phyloP scores from a whole-genome alignment of 2,113 vertebrate species.

The Otus sunia region DNA sequence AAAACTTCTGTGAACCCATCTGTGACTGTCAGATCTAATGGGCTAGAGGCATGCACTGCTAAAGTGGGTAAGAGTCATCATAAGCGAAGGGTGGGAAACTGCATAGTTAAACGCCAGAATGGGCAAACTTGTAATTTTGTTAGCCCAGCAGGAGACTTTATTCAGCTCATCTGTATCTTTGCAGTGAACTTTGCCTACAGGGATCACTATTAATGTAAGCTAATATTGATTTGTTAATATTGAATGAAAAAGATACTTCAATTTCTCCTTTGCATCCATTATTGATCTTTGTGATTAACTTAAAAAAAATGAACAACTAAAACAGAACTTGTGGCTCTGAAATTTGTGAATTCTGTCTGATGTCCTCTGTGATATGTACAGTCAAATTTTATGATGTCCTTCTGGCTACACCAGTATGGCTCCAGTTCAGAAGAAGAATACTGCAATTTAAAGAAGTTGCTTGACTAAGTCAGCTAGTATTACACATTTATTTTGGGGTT shows the following conservation, averaged over 20 bases:
- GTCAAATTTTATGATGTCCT: not conserved
- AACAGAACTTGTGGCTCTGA: not conserved
- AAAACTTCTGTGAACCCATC: slow-evolving; percentile 59
- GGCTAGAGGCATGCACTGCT: slow-evolving; percentile 1
- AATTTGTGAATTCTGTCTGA: not conserved
- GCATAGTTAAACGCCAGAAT: not conserved
- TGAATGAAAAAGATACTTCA: not conserved
- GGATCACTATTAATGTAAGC: not conserved
- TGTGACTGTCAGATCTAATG: slow-evolving; percentile 46
- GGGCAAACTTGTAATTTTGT: not conserved
- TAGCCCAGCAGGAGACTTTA: not conserved
- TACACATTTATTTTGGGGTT: not conserved
- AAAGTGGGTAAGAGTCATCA: not conserved
- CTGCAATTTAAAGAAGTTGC: not conserved
- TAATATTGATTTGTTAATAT: not conserved
- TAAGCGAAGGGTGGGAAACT: not conserved
- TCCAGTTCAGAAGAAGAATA: not conserved
- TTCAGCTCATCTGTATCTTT: not conserved
- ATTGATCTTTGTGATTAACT: not conserved
- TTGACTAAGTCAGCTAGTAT: not conserved
- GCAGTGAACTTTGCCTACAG: not conserved
- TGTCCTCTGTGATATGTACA: not conserved
- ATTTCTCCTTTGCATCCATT: not conserved
- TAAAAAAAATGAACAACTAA: not conserved
- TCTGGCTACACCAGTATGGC: not conserved